Evolutionary conservation across 2,797 vertebrate species (phyloP).

Genomic region (Microcaecilia unicolor): DNA sequence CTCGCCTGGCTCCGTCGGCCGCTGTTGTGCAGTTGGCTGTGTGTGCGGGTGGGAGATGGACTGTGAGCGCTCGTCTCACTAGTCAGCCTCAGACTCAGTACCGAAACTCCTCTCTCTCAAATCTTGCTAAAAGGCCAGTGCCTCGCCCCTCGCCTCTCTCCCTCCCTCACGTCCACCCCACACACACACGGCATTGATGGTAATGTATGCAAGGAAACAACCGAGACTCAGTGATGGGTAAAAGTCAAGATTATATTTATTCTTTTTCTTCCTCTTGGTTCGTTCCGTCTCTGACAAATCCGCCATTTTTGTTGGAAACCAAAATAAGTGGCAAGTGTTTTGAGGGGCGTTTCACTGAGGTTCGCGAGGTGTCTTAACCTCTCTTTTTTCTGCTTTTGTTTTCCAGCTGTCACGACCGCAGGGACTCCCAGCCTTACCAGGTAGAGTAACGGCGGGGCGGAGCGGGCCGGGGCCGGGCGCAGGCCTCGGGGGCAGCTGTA

Average conservation of each 20-base stretch:
- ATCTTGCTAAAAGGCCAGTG: slow-evolving; percentile 17
- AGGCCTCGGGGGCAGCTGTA: slow-evolving; percentile 70
- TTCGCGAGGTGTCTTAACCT: too few species aligned
- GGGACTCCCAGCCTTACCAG: slow-evolving; percentile 98
- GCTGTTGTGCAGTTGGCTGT: slow-evolving; percentile 33
- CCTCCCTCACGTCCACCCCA: slow-evolving; percentile 70
- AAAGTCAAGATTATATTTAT: too few species aligned
- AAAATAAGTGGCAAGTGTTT: slow-evolving; percentile 46
- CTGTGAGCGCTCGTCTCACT: slow-evolving; percentile 70
- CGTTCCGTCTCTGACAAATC: slow-evolving; percentile 59
- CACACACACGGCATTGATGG: slow-evolving; percentile 98
- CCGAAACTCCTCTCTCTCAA: slow-evolving; percentile 15
- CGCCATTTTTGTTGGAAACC: slow-evolving; percentile 83
- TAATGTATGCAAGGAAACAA: slow-evolving; percentile 99
- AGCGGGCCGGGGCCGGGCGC: slow-evolving; percentile 45
- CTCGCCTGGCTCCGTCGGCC: slow-evolving; percentile 31
- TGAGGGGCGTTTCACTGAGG: slow-evolving; percentile 14
- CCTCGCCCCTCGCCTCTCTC: slow-evolving; percentile 26
- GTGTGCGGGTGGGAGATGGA: slow-evolving; percentile 67
- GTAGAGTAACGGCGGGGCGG: slow-evolving; percentile 73
- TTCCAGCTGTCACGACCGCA: slow-evolving; percentile 97
- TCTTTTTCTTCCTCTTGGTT: slow-evolving; percentile 39
- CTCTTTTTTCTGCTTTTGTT: slow-evolving; percentile 51
- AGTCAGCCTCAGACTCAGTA: slow-evolving; percentile 45
- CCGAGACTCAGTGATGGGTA: slow-evolving; percentile 99